A percentile compares a stretch with the other conserved stretches of the same genome.
Evolutionary conservation across 2,888 invertebrate species (phyloP).

Genomic region (Erebia aethiops): DNA sequence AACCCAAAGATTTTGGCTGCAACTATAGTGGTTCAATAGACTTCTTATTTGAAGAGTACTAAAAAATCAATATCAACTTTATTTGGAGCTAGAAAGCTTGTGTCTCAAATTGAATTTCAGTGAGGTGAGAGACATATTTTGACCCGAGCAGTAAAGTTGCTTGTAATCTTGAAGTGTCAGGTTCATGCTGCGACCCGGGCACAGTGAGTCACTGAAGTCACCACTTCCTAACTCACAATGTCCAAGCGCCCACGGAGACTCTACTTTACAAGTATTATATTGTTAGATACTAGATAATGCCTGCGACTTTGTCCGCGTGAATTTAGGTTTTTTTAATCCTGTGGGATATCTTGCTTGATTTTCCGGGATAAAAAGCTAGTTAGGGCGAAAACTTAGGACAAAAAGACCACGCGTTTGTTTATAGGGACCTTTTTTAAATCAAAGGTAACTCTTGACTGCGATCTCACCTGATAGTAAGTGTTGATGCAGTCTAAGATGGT

Average conservation of each 20-base stretch:
- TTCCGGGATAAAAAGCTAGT: too few relatives aligned
- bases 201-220: constrained; percentile 32
- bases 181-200: constrained; percentile 37
- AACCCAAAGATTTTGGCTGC: too few relatives aligned
- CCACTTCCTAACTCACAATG: constrained; percentile 30
- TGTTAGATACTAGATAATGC: neutral
- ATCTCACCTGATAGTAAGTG: too few relatives aligned
- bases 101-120: neutral
- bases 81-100: neutral
- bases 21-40: too few relatives aligned
- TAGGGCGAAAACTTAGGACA: too few relatives aligned
- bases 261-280: neutral
- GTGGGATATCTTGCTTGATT: too few relatives aligned
- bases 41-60: neutral
- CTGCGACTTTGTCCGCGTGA: too few relatives aligned
- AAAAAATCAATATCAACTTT: neutral
- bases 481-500: too few relatives aligned
- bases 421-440: too few relatives aligned
- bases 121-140: constrained; percentile 23
- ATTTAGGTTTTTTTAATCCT: too few relatives aligned
- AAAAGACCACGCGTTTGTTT: too few relatives aligned
- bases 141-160: constrained; percentile 31
- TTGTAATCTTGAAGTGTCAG: constrained; percentile 33
- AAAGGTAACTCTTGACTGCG: too few relatives aligned
- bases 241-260: constrained; percentile 16